Evolutionary conservation across 2,797 vertebrate species (phyloP), one percentile per base, ranked within the genome.

Genomic region (Oryzias sinensis): DNA sequence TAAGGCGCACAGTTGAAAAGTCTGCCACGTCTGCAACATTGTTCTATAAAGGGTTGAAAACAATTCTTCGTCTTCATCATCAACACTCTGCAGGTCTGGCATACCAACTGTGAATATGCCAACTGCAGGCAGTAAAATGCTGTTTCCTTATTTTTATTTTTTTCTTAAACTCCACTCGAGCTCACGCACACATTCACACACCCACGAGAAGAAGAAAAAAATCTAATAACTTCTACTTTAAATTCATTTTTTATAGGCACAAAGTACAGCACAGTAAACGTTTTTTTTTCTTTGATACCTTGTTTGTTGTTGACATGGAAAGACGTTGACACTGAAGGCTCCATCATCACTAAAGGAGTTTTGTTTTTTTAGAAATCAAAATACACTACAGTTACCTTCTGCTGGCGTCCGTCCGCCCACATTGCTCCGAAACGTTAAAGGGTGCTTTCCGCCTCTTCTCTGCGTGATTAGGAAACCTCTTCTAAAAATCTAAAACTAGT

Each of bases 1-100:
- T 91, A 93, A 92, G 92, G 92, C 92, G 84, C 84, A 90, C 87
- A 90, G 88, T 88, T 91, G 82, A 87, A 83, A 72, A 86, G 77
- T 83, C 85, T 77, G 80, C 82, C 83, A 88, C 70, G 11, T 59
- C 85, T 82, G 77, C 80, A 74, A 70, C 76, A 44, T 81, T 64
- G 61, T 72, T 84, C 79, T 49, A 41, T 88, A 89, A 89, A 90
- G 88, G 82, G 87, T 81, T 72, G 82, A 80, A 73, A 70, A 76
- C 33, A 64, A 59, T 5, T 67, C 55, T 2, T 50, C 72, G 16
- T 69, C 65, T 49, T 79, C 72, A 15, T 50, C 76, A 60, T 53
- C 82, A 56, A 68, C 76, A 47, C 71, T 77, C 85, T 86, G 84
- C 83, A 82, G 74, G 20, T 65, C 60, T 70, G 85, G 83, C 72